Evolutionary conservation across 92 coral and sea anemone genomes (phyloP), one percentile per base, ranked within the genome.

Genomic region (Porites evermanni): DNA sequence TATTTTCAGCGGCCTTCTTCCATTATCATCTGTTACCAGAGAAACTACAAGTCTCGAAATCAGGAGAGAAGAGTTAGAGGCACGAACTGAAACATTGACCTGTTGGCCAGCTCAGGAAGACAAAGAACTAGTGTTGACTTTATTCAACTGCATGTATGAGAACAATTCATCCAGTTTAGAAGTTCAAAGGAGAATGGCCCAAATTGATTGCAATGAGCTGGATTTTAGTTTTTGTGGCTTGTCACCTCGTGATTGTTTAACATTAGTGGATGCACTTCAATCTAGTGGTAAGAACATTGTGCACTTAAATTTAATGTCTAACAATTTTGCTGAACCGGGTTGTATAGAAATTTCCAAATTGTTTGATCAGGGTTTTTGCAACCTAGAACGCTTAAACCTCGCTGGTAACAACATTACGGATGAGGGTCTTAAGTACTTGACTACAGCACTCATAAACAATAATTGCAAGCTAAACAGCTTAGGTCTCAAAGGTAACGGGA

Each of bases 1-100:
- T 6, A 66, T 79, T 8, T 66, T 79, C 7, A 7, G 64, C 7
- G 24, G 24, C 26, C 84, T 79, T 13, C 74, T 79, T 53, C 84
- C 84, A 10, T 14, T 21, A 23, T 12, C 14, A 64, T 51, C 74
- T 19, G 52, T n/a, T 11, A 12, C 24, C 11, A 11, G 23, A 63
- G 50, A 7, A 10, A 21, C 7, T 8, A 2, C 38, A 51, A 1
- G 69, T 10, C 1, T 60, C 6, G 32, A 29, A 29, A 29, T 10
- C 3, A 4, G 26, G 3, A 0, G 21, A 11, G 38, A 2, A 19
- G 59, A 0, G 1, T 4, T 10, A 50, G 4, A 7, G 7, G 19
- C 12, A 66, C 8, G 23, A 9, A 20, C 75, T 2, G 0, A 3
- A 14, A 50, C 20, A 21, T 17, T 66, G 4, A 79, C 75, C 73